Evolutionary conservation across 2,888 invertebrate species (phyloP).

Genomic region (Drosophila buzzatii): DNA sequence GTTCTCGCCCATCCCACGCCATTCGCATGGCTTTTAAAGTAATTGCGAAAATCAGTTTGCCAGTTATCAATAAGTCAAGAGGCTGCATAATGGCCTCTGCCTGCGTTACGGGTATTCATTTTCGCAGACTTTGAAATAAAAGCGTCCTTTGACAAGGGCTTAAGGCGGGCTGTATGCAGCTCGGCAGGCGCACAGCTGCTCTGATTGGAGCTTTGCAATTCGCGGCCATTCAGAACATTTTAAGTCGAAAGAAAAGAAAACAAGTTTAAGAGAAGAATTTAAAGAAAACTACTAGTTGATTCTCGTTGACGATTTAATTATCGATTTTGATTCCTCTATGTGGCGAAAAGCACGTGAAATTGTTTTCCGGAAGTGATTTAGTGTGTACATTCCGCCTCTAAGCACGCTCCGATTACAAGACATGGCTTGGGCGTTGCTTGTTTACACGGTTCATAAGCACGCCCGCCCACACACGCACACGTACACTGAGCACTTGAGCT

Average conservation of each 20-base stretch:
- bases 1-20: too few species aligned
- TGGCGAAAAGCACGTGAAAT: neutral
- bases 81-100: slow-evolving; percentile 13
- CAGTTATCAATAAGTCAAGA: slow-evolving; percentile 53
- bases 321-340: neutral
- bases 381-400: neutral
- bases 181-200: neutral
- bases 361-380: slow-evolving; percentile 13
- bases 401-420: slow-evolving; percentile 22
- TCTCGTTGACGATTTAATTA: neutral
- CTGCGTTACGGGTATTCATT: slow-evolving; percentile 7
- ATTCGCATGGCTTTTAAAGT: slow-evolving; percentile 58
- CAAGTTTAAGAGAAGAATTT: neutral
- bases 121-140: slow-evolving; percentile 4
- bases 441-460: slow-evolving; percentile 44
- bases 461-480: slow-evolving; percentile 12
- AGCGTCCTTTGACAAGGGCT: slow-evolving; percentile 8
- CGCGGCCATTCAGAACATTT: neutral
- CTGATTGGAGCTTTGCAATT: neutral
- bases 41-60: slow-evolving; percentile 71
- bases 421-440: slow-evolving; percentile 33
- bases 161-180: neutral
- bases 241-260: neutral
- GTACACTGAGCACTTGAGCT: slow-evolving; percentile 3
- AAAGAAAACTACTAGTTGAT: neutral